Conservation (phyloP, 2,113 vertebrate genomes). For the Corythoichthys haematopterus region DNA sequence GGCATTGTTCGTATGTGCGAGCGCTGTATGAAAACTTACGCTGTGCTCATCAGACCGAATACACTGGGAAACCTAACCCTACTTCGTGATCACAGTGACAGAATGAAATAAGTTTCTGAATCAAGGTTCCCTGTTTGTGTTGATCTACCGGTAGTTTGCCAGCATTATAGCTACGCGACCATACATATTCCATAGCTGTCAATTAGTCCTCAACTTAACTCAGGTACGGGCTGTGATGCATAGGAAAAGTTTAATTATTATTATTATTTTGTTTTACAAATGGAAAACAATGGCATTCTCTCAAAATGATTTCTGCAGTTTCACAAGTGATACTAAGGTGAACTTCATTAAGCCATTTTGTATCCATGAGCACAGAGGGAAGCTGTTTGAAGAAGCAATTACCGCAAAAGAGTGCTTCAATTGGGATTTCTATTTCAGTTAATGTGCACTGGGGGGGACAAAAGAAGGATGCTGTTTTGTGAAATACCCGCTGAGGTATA, state of each 20-base stretch:
- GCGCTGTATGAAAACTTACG: no score
- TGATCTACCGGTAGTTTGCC: no score
- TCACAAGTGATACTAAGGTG: slow-evolving; percentile 7
- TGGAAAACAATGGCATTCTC: not conserved
- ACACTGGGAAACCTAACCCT: no score
- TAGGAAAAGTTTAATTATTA: not conserved
- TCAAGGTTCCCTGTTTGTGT: no score
- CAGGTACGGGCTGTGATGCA: no score
- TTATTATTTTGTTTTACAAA: slow-evolving; percentile 1
- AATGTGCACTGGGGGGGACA: slow-evolving; percentile 14
- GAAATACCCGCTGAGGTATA: slow-evolving; percentile 11
- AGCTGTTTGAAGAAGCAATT: slow-evolving; percentile 30
- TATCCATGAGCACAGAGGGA: slow-evolving; percentile 15
- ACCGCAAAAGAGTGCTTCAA: slow-evolving; percentile 16
- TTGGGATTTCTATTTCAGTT: slow-evolving; percentile 13
- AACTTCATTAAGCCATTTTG: slow-evolving; percentile 24
- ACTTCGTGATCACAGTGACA: no score
- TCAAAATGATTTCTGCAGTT: slow-evolving; percentile 5
- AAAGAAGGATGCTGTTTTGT: slow-evolving; percentile 14
- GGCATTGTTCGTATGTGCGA: no score
- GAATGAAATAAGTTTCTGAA: no score
- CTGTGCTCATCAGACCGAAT: no score
- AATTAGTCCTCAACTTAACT: no score
- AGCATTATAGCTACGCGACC: no score
- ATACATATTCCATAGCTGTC: no score